phyloP scores from a whole-genome alignment of 2,888 invertebrate genomes.

The Dryobota labecula region DNA sequence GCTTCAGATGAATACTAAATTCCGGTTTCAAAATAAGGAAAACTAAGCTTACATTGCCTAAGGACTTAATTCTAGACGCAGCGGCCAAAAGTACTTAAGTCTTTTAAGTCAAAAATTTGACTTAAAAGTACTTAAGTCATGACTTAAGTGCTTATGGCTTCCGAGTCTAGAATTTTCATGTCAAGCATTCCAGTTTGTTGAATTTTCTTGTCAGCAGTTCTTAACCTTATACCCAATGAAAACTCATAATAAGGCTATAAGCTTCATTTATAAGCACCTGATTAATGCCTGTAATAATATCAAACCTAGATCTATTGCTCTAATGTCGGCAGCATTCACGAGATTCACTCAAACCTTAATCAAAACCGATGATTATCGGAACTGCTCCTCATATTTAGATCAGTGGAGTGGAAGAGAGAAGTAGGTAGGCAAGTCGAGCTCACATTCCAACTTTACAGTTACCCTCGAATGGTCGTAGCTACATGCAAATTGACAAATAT shows the following conservation, averaged over 20 bases:
- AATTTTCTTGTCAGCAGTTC: background rate
- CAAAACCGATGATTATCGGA: constrained; percentile 65
- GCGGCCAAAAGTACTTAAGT: no score
- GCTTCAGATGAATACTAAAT: background rate
- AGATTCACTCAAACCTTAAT: constrained; percentile 45
- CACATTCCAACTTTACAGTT: constrained; percentile 86
- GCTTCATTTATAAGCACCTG: constrained; percentile 19
- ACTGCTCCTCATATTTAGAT: constrained; percentile 70
- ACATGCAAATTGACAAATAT: constrained; percentile 88
- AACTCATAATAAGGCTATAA: constrained; percentile 9
- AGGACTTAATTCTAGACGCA: no score
- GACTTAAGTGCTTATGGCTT: no score
- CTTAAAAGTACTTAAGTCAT: no score
- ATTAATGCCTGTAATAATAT: constrained; percentile 32
- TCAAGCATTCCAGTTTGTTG: no score
- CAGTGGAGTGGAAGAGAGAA: constrained; percentile 75
- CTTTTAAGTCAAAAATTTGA: no score
- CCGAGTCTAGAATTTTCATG: no score
- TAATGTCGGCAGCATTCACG: constrained; percentile 30
- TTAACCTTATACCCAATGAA: background rate
- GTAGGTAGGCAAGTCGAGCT: constrained; percentile 75
- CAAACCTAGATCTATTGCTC: constrained; percentile 23
- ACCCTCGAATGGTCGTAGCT: constrained; percentile 67
- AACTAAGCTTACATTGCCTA: background rate
- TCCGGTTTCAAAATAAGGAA: constrained; percentile 6